Conservation (phyloP, 2,113 vertebrate species). For the Amia ocellicauda region DNA sequence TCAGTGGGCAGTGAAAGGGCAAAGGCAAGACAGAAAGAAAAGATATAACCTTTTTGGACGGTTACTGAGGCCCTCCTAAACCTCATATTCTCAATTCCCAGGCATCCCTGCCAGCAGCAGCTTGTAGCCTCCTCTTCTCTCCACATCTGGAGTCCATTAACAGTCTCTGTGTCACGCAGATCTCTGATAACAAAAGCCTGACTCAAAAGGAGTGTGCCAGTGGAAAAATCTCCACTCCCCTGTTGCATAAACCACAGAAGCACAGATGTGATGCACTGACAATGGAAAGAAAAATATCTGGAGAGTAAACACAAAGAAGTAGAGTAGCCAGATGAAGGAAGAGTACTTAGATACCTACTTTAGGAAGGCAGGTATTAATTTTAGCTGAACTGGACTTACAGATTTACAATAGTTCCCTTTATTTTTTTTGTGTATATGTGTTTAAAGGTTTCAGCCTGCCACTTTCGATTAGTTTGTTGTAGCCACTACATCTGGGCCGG, state of each 20-base stretch:
- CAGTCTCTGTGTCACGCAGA: slow-evolving; percentile 43
- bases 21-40: background rate
- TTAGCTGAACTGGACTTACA: too few species aligned
- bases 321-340: slow-evolving; percentile 16
- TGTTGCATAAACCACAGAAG: slow-evolving; percentile 22
- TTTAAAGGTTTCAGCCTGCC: too few species aligned
- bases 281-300: slow-evolving; percentile 11
- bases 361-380: too few species aligned
- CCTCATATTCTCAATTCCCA: slow-evolving; percentile 34
- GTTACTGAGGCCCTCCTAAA: slow-evolving; percentile 23
- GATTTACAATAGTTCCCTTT: too few species aligned
- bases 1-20: background rate
- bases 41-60: background rate
- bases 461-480: too few species aligned
- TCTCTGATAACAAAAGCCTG: slow-evolving; percentile 46
- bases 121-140: slow-evolving; percentile 3
- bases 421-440: too few species aligned
- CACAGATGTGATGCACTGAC: slow-evolving; percentile 18
- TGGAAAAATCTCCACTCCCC: slow-evolving; percentile 50
- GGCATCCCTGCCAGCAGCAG: slow-evolving; percentile 1
- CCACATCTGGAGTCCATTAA: slow-evolving; percentile 66
- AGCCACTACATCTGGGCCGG: too few species aligned
- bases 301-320: slow-evolving; percentile 7
- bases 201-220: slow-evolving; percentile 45
- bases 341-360: background rate